Evolutionary conservation across 2,797 vertebrate species (phyloP).

Genomic region (Syndactyla subalaris): DNA sequence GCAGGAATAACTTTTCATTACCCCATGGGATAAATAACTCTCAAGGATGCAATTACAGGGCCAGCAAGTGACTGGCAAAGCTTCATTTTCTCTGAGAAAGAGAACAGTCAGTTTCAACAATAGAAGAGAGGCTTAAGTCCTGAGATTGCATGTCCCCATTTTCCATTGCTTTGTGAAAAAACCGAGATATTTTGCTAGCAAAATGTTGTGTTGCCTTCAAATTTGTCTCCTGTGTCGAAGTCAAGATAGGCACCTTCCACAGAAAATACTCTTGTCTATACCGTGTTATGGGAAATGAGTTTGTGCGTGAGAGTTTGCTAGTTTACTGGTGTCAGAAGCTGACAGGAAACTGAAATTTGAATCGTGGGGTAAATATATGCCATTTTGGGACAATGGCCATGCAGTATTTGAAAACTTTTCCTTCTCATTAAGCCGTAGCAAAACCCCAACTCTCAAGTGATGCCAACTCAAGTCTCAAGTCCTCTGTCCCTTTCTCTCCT

Average conservation of each 20-base stretch:
- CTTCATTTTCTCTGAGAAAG: not conserved
- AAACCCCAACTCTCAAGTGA: not conserved
- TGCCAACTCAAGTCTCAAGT: not conserved
- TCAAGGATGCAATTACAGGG: not conserved
- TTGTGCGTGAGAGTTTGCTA: not conserved
- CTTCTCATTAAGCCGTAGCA: not conserved
- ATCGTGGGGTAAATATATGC: accelerated
- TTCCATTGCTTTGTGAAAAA: not conserved
- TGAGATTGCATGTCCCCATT: accelerated
- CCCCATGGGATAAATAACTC: not conserved
- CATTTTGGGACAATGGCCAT: not conserved
- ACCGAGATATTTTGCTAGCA: not conserved
- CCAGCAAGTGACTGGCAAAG: not conserved
- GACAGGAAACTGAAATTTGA: not conserved
- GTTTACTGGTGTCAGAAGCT: not conserved
- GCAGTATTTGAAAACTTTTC: not conserved
- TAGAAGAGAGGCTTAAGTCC: not conserved
- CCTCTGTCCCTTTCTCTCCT: not conserved
- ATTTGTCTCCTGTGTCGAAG: not conserved
- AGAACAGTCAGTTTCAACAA: not conserved
- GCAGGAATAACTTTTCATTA: not conserved
- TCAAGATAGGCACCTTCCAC: not conserved
- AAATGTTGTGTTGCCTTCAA: not conserved
- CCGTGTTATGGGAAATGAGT: not conserved
- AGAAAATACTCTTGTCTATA: not conserved